Conservation (phyloP, 2,888 invertebrate species). For the Piscicola geometra region DNA sequence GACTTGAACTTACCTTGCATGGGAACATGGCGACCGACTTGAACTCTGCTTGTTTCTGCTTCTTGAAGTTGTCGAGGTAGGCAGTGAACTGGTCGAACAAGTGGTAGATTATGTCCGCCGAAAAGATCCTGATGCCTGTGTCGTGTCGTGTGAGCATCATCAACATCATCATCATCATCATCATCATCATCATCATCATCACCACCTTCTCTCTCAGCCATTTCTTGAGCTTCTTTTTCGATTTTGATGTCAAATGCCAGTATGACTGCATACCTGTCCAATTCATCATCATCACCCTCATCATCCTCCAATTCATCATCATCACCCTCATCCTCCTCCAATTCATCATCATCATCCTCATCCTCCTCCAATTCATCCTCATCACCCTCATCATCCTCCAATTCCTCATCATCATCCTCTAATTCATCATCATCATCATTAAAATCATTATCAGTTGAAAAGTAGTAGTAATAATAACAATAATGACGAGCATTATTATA, state of each 20-base stretch:
- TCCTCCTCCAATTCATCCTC: no score
- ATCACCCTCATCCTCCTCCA: no score
- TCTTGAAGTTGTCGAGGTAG: slow-evolving; percentile 75
- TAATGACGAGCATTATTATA: no score
- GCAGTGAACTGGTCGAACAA: slow-evolving; percentile 90
- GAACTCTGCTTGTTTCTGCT: slow-evolving; percentile 86
- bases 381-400: no score
- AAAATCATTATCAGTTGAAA: no score
- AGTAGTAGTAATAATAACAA: no score
- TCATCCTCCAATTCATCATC: no score
- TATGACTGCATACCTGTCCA: slow-evolving; percentile 89
- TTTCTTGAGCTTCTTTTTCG: slow-evolving; percentile 93
- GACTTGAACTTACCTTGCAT: slow-evolving; percentile 71
- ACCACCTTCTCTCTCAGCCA: slow-evolving; percentile 77
- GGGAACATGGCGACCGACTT: slow-evolving; percentile 97
- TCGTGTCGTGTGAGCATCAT: background rate
- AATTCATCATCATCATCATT: no score
- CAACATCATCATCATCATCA: slow-evolving; percentile 50
- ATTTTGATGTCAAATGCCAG: slow-evolving; percentile 99
- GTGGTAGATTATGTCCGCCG: slow-evolving; percentile 98
- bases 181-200: slow-evolving; percentile 64
- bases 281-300: no score
- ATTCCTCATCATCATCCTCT: no score
- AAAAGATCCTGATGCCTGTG: slow-evolving; percentile 71
- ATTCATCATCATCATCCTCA: no score